Conservation (phyloP, 1,140 invertebrate species). For the Achatina immaculata region DNA sequence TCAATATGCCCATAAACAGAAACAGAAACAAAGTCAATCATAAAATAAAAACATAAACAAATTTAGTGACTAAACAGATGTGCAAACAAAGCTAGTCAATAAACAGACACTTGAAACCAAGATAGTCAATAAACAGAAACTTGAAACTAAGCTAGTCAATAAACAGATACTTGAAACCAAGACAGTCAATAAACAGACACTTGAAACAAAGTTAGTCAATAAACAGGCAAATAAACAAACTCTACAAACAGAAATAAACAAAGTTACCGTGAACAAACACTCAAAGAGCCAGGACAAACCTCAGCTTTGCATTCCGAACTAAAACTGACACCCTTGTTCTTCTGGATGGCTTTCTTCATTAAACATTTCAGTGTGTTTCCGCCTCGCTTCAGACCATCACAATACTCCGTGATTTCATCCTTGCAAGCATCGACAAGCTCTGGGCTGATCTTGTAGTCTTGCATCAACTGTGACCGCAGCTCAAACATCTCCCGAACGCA, state of each 20-base stretch:
- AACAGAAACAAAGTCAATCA: neutral
- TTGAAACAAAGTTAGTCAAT: neutral
- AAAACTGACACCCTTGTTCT: conserved; percentile 25
- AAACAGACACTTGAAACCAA: neutral
- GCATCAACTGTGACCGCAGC: conserved; percentile 90
- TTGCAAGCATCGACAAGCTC: conserved; percentile 89
- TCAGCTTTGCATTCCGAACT: conserved; percentile 47
- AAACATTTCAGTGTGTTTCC: conserved; percentile 95
- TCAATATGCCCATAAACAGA: neutral
- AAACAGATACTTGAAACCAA: too few species aligned
- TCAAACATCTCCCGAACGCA: conserved; percentile 88
- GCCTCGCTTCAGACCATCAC: conserved; percentile 78
- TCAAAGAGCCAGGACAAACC: too few species aligned
- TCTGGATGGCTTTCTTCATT: conserved; percentile 84
- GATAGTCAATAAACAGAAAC: too few species aligned
- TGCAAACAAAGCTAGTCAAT: neutral
- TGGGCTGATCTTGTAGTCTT: conserved; percentile 92
- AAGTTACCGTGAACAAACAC: neutral
- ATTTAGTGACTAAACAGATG: neutral
- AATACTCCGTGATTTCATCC: conserved; percentile 80
- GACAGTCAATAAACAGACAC: neutral
- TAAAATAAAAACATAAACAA: neutral
- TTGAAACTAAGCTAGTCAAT: too few species aligned
- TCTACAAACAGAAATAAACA: neutral
- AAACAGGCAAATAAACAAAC: neutral